Evolutionary conservation across 2,888 invertebrate genomes (phyloP).

Genomic region (Caenorhabditis doughertyi): DNA sequence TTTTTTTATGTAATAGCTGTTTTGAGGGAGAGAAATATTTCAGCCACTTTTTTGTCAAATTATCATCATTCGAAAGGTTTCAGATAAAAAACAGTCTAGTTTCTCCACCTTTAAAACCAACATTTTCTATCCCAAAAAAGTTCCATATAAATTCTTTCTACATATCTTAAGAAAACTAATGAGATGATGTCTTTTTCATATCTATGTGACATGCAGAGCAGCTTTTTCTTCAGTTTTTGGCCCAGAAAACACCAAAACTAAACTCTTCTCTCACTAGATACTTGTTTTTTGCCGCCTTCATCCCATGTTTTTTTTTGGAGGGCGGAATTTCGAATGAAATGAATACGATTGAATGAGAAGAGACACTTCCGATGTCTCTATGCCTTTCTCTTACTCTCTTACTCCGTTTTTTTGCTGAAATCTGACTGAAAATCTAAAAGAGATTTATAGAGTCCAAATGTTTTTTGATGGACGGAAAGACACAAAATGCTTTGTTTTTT

Average conservation of each 20-base stretch:
- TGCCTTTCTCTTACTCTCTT: neutral
- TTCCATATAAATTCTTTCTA: neutral
- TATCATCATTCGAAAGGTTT: neutral
- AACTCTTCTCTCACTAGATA: conserved; percentile 21
- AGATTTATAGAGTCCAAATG: neutral
- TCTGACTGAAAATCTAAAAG: conserved; percentile 10
- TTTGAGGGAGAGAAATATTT: no score
- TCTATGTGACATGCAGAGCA: conserved; percentile 26
- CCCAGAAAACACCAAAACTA: conserved; percentile 7
- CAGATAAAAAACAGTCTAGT: neutral
- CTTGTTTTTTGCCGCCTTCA: conserved; percentile 39
- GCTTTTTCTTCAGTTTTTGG: neutral
- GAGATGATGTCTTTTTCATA: conserved; percentile 26
- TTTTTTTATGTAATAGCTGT: no score
- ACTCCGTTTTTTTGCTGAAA: conserved; percentile 3
- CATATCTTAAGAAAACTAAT: conserved; percentile 1
- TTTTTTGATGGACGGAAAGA: neutral
- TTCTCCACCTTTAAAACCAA: neutral
- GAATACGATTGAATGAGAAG: conserved; percentile 42
- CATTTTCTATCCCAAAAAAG: neutral
- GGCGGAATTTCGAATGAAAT: conserved; percentile 32
- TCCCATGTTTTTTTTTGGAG: conserved; percentile 27
- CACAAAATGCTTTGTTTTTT: neutral
- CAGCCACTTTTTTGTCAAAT: no score
- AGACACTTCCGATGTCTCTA: conserved; percentile 34